Conservation (phyloP, 2,888 invertebrate species). For the Perizoma flavofasciatum region DNA sequence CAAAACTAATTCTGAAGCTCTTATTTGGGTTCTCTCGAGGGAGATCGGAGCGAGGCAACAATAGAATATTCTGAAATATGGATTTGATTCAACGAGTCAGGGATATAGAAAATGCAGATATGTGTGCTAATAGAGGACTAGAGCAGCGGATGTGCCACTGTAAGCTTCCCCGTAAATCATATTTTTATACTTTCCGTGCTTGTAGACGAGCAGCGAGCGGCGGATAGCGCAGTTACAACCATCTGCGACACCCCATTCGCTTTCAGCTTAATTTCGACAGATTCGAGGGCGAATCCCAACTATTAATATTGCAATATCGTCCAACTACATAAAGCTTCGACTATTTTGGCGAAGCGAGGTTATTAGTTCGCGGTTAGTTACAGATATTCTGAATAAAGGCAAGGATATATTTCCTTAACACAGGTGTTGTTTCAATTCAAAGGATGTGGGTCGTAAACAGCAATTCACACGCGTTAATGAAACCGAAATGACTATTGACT, state of each 20-base stretch:
- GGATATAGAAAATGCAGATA: conserved; percentile 54
- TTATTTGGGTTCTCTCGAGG: conserved; percentile 67
- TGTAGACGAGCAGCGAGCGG: conserved; percentile 51
- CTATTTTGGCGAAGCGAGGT: conserved; percentile 30
- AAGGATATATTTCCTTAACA: conserved; percentile 33
- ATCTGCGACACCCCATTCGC: conserved; percentile 78
- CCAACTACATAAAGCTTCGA: conserved; percentile 37
- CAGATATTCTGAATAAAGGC: conserved; percentile 14
- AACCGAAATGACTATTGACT: conserved; percentile 58
- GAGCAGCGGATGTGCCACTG: conserved; percentile 61
- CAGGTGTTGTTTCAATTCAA: conserved; percentile 36
- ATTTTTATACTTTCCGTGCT: conserved; percentile 74
- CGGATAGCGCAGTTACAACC: conserved; percentile 70
- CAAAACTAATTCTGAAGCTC: conserved; percentile 75
- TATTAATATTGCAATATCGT: conserved; percentile 67
- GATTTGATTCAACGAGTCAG: conserved; percentile 46
- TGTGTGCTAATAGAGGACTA: conserved; percentile 60
- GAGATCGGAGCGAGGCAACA: conserved; percentile 56
- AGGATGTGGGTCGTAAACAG: conserved; percentile 35
- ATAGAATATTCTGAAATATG: conserved; percentile 56
- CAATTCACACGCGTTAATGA: conserved; percentile 35
- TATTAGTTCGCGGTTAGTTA: conserved; percentile 31
- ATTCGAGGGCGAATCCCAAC: conserved; percentile 69
- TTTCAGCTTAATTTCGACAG: conserved; percentile 73
- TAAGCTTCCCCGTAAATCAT: conserved; percentile 69